Conservation (phyloP, 2,888 invertebrate genomes). For the Hydrotaea diabolus region DNA sequence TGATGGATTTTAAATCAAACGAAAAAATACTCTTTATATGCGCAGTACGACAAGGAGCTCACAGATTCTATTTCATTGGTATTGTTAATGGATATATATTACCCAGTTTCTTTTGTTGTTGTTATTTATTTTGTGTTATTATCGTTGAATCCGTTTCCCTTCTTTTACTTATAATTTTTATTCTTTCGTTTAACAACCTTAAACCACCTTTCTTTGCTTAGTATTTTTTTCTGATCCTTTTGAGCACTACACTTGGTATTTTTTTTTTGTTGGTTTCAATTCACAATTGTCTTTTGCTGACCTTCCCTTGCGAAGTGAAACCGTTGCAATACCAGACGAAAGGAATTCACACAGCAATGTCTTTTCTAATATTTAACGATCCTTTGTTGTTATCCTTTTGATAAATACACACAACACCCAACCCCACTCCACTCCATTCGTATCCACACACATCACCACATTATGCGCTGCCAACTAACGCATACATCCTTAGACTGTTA, state of each 20-base stretch:
- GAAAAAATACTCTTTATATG: slow-evolving; percentile 72
- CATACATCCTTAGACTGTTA: too few species aligned
- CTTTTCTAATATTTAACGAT: slow-evolving; percentile 33
- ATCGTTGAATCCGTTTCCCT: slow-evolving; percentile 46
- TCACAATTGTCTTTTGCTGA: background rate
- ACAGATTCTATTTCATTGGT: slow-evolving; percentile 82
- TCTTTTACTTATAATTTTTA: background rate
- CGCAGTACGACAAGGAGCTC: slow-evolving; percentile 81
- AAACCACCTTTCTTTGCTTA: slow-evolving; percentile 54
- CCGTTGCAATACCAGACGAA: slow-evolving; percentile 55
- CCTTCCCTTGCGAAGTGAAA: background rate
- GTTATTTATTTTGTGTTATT: slow-evolving; percentile 57
- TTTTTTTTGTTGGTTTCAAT: background rate
- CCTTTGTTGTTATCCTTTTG: background rate
- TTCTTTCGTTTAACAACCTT: slow-evolving; percentile 27
- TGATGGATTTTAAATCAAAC: slow-evolving; percentile 54
- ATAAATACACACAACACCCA: background rate
- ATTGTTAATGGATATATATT: slow-evolving; percentile 69
- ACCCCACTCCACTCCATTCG: background rate
- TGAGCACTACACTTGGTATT: slow-evolving; percentile 50
- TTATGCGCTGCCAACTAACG: too few species aligned
- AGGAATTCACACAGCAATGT: slow-evolving; percentile 29
- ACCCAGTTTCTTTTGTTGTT: slow-evolving; percentile 55
- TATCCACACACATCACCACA: background rate
- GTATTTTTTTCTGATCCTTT: slow-evolving; percentile 51